These are phyloP conservation scores for Apeltes quadracus DNA, from an alignment of 2,113 vertebrate species.

Conservation along the genomic window DNA sequence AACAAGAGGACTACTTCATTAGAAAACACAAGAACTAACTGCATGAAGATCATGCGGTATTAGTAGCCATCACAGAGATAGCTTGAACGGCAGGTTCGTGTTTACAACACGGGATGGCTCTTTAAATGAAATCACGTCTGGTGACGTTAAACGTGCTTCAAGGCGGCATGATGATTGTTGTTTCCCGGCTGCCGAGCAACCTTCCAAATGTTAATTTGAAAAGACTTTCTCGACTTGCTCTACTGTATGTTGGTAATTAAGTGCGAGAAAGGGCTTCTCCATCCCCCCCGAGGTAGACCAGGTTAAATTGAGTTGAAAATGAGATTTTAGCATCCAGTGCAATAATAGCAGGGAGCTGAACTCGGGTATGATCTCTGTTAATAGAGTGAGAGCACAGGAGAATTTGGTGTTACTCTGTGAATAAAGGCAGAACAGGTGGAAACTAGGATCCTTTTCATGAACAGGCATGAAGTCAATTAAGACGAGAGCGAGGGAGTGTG, in stretches of 20 bases:
- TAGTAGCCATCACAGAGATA: constrained; percentile 70
- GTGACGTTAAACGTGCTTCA: neutral
- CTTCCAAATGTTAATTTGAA: constrained; percentile 28
- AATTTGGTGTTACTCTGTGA: constrained; percentile 82
- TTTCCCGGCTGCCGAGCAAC: constrained; percentile 16
- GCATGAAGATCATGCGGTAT: constrained; percentile 76
- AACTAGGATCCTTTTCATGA: constrained; percentile 79
- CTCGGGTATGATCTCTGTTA: constrained; percentile 82
- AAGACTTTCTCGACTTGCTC: constrained; percentile 29
- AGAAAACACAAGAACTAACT: constrained; percentile 76
- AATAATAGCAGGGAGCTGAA: constrained; percentile 81
- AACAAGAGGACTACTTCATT: constrained; percentile 65
- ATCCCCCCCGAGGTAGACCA: constrained; percentile 70
- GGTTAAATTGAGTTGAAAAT: constrained; percentile 88
- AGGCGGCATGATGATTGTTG: constrained; percentile 19
- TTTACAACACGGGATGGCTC: constrained; percentile 7
- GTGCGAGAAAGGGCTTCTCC: constrained; percentile 58
- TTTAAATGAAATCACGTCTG: neutral
- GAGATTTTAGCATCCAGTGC: constrained; percentile 82
- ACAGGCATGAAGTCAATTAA: constrained; percentile 86
- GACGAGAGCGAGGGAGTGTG: constrained; percentile 74
- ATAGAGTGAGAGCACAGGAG: constrained; percentile 85
- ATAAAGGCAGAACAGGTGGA: constrained; percentile 82
- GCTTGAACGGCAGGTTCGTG: constrained; percentile 28
- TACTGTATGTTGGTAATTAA: constrained; percentile 64